Percentiles rank a stretch among this genome's conserved stretches.
These are phyloP conservation scores for Mus pahari DNA, from an alignment of 2,113 vertebrate genomes.

Conservation along the genomic window DNA sequence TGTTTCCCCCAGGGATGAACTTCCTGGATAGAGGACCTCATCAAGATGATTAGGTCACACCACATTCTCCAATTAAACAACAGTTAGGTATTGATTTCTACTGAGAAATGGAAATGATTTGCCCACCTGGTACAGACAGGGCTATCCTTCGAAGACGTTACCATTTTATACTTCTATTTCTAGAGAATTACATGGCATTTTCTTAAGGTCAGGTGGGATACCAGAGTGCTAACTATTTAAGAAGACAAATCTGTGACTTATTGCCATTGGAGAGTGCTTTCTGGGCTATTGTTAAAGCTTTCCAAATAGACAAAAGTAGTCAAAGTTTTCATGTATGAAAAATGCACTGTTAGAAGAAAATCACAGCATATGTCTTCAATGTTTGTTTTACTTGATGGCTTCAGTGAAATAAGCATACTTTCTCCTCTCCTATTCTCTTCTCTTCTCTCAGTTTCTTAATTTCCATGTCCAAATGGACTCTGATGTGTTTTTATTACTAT, in stretches of 20 bases:
- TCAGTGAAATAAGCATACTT: background rate
- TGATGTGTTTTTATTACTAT: background rate
- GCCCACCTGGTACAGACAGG: conserved; percentile 40
- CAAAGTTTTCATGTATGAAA: conserved; percentile 53
- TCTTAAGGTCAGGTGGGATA: conserved; percentile 73
- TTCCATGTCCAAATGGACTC: background rate
- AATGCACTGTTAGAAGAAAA: conserved; percentile 37
- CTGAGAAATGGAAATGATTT: conserved; percentile 68
- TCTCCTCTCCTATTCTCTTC: background rate
- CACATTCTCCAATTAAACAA: conserved; percentile 71
- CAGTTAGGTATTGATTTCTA: conserved; percentile 69
- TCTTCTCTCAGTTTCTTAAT: background rate
- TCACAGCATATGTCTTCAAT: background rate
- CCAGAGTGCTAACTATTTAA: conserved; percentile 52
- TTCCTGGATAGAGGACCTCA: conserved; percentile 54
- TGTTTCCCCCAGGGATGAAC: conserved; percentile 56
- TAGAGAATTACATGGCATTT: conserved; percentile 72
- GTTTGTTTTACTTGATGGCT: conserved; percentile 21
- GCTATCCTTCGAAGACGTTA: conserved; percentile 43
- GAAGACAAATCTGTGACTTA: conserved; percentile 59
- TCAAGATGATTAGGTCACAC: conserved; percentile 69
- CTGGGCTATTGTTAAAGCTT: conserved; percentile 36
- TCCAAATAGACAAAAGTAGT: conserved; percentile 48
- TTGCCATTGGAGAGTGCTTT: conserved; percentile 37
- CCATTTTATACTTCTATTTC: conserved; percentile 67